Conservation (phyloP, 2,888 invertebrate genomes). For the Melieria picta region DNA sequence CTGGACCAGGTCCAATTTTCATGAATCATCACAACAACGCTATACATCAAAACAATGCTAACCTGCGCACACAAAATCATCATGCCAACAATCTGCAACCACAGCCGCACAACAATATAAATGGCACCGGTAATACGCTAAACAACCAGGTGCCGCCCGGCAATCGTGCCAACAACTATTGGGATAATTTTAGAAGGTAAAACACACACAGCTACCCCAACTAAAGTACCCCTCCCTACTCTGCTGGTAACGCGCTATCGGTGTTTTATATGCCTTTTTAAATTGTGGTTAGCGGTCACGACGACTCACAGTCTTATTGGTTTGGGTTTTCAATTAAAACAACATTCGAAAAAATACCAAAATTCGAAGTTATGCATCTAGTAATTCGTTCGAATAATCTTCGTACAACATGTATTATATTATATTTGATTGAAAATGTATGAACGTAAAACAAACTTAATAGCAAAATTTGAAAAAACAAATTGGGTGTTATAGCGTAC, state of each 20-base stretch:
- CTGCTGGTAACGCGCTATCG: no score
- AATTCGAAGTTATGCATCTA: no score
- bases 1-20: conserved; percentile 62
- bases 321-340: no score
- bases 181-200: conserved; percentile 94
- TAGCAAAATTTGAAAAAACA: not conserved
- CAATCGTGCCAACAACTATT: conserved; percentile 91
- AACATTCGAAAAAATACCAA: no score
- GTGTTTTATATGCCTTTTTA: no score
- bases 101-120: conserved; percentile 48
- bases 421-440: not conserved
- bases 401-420: not conserved
- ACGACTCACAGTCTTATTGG: no score
- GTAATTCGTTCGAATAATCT: no score
- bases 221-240: no score
- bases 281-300: no score
- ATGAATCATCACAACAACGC: conserved; percentile 66
- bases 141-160: conserved; percentile 93
- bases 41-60: conserved; percentile 64
- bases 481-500: not conserved
- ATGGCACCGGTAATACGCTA: conserved; percentile 68
- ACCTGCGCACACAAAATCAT: conserved; percentile 61
- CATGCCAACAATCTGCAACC: conserved; percentile 55
- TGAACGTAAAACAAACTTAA: not conserved
- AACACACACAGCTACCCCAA: conserved; percentile 19